phyloP scores from a whole-genome alignment of 2,113 vertebrate species.

The Ammodytes marinus region DNA sequence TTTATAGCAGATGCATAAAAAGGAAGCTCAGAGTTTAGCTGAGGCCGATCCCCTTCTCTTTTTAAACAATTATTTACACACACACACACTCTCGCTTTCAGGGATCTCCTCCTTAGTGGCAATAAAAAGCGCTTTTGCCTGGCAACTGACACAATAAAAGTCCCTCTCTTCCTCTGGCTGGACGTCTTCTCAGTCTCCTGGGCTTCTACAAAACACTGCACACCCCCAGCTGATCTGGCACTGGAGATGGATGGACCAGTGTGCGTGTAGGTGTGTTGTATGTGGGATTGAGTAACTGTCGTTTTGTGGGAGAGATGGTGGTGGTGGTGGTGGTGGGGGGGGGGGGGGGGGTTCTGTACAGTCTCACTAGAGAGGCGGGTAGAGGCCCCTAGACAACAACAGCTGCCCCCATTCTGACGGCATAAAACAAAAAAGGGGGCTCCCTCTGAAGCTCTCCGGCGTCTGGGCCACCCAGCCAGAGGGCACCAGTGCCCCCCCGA shows the following conservation, averaged over 20 bases:
- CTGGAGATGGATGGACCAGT: constrained; percentile 51
- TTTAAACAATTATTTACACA: constrained; percentile 76
- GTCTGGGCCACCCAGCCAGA: constrained; percentile 72
- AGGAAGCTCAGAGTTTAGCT: constrained; percentile 65
- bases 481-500: constrained; percentile 39
- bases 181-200: constrained; percentile 57
- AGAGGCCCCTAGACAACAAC: constrained; percentile 64
- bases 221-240: constrained; percentile 61
- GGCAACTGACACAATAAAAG: constrained; percentile 75
- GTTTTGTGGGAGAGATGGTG: constrained; percentile 40
- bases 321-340: constrained; percentile 10
- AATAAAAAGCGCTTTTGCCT: constrained; percentile 74
- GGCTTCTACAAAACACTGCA: constrained; percentile 51
- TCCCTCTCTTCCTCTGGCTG: constrained; percentile 62
- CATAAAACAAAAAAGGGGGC: constrained; percentile 56
- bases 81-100: constrained; percentile 36
- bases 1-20: constrained; percentile 81
- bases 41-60: constrained; percentile 60
- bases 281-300: constrained; percentile 41
- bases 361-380: constrained; percentile 36
- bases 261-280: constrained; percentile 35
- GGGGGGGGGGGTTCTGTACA: constrained; percentile 44
- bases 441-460: constrained; percentile 47
- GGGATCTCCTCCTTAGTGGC: constrained; percentile 68
- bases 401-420: constrained; percentile 75